Conservation (phyloP, 2,888 invertebrate species). For the Caenorhabditis sinica region DNA sequence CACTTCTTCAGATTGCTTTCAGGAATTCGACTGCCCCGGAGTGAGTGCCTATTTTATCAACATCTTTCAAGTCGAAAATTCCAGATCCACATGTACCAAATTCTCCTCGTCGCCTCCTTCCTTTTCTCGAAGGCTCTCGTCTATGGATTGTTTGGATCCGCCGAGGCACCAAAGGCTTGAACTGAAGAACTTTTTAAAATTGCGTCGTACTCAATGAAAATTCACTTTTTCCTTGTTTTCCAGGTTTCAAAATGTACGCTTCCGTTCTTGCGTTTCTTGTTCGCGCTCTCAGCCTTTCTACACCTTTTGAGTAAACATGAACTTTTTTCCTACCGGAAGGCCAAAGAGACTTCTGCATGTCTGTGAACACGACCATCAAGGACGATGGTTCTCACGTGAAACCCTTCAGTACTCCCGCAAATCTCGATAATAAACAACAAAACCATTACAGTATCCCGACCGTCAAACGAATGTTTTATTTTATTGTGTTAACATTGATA, state of each 20-base stretch:
- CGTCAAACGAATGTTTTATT: conserved; percentile 2
- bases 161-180: conserved; percentile 49
- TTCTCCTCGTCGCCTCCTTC: conserved; percentile 64
- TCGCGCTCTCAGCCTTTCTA: conserved; percentile 1
- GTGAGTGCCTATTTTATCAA: conserved; percentile 16
- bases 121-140: conserved; percentile 66
- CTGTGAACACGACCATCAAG: conserved; percentile 23
- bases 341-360: conserved; percentile 19
- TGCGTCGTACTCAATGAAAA: conserved; percentile 1
- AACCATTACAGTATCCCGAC: conserved; percentile 14
- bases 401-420: not conserved
- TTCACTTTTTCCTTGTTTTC: not conserved
- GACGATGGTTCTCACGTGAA: conserved; percentile 54
- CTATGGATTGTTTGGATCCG: conserved; percentile 65
- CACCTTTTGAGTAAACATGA: not conserved
- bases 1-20: conserved; percentile 72
- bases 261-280: too few relatives aligned
- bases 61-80: not conserved
- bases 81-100: conserved; percentile 67
- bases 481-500: conserved; percentile 12
- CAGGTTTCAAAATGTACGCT: not conserved
- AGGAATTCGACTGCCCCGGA: conserved; percentile 66
- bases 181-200: conserved; percentile 1
- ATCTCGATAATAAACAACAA: conserved; percentile 27
- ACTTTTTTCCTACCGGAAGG: too few relatives aligned